Conservation (phyloP, 2,797 vertebrate genomes). For the Cirrhinus molitorella region DNA sequence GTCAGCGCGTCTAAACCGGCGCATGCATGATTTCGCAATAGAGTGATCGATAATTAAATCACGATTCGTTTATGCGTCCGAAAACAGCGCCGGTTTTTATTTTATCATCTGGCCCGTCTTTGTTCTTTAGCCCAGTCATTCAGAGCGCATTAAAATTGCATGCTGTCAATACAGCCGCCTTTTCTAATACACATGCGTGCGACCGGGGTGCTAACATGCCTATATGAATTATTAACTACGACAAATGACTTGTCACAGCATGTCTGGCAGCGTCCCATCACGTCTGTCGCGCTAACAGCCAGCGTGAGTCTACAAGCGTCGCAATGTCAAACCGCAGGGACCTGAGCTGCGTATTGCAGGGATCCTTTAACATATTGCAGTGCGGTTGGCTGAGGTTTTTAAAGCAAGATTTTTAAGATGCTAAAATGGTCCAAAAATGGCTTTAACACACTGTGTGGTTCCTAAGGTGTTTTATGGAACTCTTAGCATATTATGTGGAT, state of each 20-base stretch:
- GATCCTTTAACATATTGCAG: not conserved
- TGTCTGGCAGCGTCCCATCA: constrained; percentile 49
- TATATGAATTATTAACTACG: constrained; percentile 63
- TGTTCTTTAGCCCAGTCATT: constrained; percentile 36
- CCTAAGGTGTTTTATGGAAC: not conserved
- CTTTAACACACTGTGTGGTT: not conserved
- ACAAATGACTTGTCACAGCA: constrained; percentile 61
- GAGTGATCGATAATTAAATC: constrained; percentile 37
- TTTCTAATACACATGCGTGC: constrained; percentile 43
- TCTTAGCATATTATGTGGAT: not conserved
- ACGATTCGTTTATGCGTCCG: constrained; percentile 14
- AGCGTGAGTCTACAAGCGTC: constrained; percentile 33
- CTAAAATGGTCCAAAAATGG: not conserved
- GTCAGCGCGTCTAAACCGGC: not conserved
- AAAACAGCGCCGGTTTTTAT: constrained; percentile 39
- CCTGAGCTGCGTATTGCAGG: constrained; percentile 1
- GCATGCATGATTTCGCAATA: constrained; percentile 31
- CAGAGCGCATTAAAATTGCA: constrained; percentile 55
- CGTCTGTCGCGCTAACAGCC: constrained; percentile 37
- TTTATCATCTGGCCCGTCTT: constrained; percentile 32
- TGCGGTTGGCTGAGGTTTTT: not conserved
- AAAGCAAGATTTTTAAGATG: not conserved
- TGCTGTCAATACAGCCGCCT: constrained; percentile 51
- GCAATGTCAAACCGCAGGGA: constrained; percentile 35
- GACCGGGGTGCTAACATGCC: constrained; percentile 38